Base-by-base conservation (phyloP, 2,797 vertebrate species). In the Zonotrichia albicollis region DNA sequence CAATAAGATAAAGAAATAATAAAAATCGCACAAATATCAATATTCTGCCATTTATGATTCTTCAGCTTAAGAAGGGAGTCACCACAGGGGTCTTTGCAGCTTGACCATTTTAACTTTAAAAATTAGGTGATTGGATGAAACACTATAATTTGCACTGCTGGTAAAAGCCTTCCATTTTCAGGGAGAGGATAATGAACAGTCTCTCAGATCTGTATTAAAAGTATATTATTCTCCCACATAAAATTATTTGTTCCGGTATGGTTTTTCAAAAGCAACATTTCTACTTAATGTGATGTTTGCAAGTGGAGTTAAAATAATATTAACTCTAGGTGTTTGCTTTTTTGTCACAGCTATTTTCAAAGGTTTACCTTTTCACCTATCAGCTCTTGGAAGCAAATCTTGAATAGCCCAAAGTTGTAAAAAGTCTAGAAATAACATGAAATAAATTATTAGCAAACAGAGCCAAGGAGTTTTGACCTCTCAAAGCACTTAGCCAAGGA, bases 381-480 rank as follows among this genome's bases (percentile, higher is more conserved):
- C 90, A 90, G 27, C 20, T 73, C 42, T 81, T 60, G 18, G 36
- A 85, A 93, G 57, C 5, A 77, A 77, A 66, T 66, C 38, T 61
- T 50, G 36, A 87, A 64, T 16, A 53, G 11, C 38, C 65, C 14
- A 57, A 73, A 91, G 53, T 32, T 51, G 16, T 79, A 81, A 55
- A 70, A 93, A 94, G 55, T 87, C 40, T 66, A 65, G 45, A 75
- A 94, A 61, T 58, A 87, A 30, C 30, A 46, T 36, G 18, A 88
- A 90, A 85, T 61, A 3, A 85, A 78, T 89, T 93, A 73, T 90
- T 72, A 92, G 25, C 58, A 90, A 92, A 75, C 32, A 84, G 20
- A 82, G 6, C 4, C 23, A 77, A 85, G 60, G 64, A 91, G 58
- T 34, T 87, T 70, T 95, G 92, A 94, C 92, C 43, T 93, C 86